A percentile compares a stretch with the other conserved stretches of the same genome.
Conservation (phyloP, 2,113 vertebrate genomes). For the Vidua macroura region DNA sequence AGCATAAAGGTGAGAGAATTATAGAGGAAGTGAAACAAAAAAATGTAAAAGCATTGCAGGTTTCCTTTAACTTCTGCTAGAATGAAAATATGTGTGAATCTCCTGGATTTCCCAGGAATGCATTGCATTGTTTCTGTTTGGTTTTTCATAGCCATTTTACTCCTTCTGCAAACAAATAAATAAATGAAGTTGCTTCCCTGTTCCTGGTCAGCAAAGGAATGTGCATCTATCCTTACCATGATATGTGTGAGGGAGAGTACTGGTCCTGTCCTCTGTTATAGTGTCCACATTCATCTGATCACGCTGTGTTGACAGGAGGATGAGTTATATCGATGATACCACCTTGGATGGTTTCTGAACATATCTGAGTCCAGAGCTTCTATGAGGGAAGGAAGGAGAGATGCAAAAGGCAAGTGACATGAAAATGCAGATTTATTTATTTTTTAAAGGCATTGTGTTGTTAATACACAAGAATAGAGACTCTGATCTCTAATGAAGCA, state of each 20-base stretch:
- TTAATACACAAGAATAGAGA: background rate
- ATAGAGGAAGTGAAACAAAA: background rate
- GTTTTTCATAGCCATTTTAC: background rate
- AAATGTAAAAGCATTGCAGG: background rate
- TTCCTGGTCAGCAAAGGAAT: background rate
- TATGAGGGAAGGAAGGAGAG: background rate
- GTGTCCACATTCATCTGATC: background rate
- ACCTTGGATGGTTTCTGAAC: background rate
- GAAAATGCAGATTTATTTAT: background rate
- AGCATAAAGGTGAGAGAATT: background rate
- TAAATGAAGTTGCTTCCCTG: background rate
- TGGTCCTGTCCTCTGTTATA: fast-evolving
- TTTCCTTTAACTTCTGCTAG: background rate
- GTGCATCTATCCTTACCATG: background rate
- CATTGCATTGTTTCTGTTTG: background rate
- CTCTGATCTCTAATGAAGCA: background rate
- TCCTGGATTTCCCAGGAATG: background rate
- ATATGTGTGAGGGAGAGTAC: background rate
- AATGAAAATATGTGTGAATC: background rate
- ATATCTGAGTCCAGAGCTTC: background rate
- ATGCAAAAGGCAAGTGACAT: background rate
- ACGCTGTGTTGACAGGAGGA: background rate
- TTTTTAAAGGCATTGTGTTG: background rate
- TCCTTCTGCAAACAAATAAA: background rate
- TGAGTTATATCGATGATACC: background rate